These are phyloP conservation scores for Melinaea menophilus DNA, from an alignment of 2,888 invertebrate genomes.

Conservation along the genomic window DNA sequence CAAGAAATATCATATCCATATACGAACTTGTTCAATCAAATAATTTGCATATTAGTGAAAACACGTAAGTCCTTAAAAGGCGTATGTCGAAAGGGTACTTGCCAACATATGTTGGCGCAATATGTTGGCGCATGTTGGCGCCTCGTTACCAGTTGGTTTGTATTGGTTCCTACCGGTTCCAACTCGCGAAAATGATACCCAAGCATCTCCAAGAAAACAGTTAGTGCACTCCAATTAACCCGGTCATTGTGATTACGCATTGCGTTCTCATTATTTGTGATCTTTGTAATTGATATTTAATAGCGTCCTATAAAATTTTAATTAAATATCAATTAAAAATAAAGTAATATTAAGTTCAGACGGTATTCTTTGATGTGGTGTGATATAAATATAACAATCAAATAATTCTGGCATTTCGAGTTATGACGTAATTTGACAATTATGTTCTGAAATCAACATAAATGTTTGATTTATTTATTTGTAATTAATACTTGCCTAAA, in stretches of 20 bases:
- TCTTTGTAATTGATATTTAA: constrained; percentile 18
- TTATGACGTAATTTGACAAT: too few species aligned
- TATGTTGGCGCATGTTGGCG: constrained; percentile 8
- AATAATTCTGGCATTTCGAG: too few species aligned
- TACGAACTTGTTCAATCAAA: background rate
- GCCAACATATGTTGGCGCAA: constrained; percentile 32
- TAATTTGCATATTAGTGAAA: constrained; percentile 28
- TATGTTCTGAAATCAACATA: too few species aligned
- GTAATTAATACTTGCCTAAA: too few species aligned
- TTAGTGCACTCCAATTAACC: constrained; percentile 54
- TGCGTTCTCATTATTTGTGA: constrained; percentile 25
- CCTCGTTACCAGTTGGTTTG: constrained; percentile 33
- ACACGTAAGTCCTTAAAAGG: constrained; percentile 53
- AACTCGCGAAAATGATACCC: constrained; percentile 24
- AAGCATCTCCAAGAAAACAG: constrained; percentile 32
- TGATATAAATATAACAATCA: too few species aligned
- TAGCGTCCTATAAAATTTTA: constrained; percentile 5
- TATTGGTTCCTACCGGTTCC: constrained; percentile 39
- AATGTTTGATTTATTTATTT: too few species aligned
- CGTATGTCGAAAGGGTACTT: constrained; percentile 45
- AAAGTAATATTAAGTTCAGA: too few species aligned
- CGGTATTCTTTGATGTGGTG: too few species aligned
- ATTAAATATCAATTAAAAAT: constrained; percentile 21
- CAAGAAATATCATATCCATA: background rate
- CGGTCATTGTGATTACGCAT: constrained; percentile 38